Percentiles rank a stretch among this genome's conserved stretches.
Conservation (phyloP, 2,113 vertebrate genomes). For the Fulmarus glacialis region DNA sequence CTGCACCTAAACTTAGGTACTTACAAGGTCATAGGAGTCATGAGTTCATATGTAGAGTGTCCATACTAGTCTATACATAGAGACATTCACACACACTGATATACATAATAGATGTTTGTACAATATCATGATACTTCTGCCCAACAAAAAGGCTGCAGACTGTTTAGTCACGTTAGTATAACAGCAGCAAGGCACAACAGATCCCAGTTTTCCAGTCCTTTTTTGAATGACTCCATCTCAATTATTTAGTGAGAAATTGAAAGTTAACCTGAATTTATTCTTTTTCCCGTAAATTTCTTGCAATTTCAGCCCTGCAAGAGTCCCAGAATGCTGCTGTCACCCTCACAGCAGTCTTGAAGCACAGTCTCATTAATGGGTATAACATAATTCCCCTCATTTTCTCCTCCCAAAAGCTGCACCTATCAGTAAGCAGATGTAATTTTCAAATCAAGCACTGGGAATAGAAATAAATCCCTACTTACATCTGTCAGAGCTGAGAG, state of each 20-base stretch:
- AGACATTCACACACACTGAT: not conserved
- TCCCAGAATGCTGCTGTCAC: not conserved
- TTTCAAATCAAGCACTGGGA: not conserved
- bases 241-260: not conserved
- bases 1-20: not conserved
- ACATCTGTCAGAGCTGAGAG: not conserved
- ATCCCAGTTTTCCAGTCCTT: not conserved
- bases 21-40: not conserved
- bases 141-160: not conserved
- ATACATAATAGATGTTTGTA: not conserved
- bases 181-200: not conserved
- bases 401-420: not conserved
- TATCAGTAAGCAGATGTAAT: not conserved
- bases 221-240: not conserved
- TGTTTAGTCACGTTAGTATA: not conserved
- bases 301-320: not conserved
- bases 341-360: not conserved
- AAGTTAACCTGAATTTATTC: not conserved
- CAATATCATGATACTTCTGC: not conserved
- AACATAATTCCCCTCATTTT: not conserved
- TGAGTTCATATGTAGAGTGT: accelerated
- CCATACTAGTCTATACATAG: not conserved
- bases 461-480: not conserved
- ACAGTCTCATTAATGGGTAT: not conserved
- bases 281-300: not conserved